Evolutionary conservation across 2,113 vertebrate species (phyloP).

Genomic region (Oreochromis aureus): DNA sequence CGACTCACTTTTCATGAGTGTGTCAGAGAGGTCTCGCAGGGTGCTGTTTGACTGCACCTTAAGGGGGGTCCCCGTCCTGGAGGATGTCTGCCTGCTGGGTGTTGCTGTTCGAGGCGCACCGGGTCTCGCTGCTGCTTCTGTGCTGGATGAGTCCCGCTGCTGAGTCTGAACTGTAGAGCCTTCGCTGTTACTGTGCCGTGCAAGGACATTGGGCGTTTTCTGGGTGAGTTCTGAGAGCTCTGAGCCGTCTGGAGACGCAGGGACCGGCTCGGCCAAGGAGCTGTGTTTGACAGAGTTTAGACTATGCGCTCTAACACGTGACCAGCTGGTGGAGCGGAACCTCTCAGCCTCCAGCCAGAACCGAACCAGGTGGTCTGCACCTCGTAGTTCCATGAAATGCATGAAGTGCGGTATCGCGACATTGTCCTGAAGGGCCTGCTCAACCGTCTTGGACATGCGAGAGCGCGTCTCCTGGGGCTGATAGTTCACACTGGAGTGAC

Average conservation of each 20-base stretch:
- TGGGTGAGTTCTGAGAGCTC: background rate
- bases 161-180: constrained; percentile 22
- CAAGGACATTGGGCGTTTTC: background rate
- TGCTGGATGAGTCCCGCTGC: constrained; percentile 58
- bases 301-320: constrained; percentile 89
- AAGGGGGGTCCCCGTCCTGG: constrained; percentile 75
- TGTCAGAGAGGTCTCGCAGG: constrained; percentile 84
- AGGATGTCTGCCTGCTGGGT: constrained; percentile 68
- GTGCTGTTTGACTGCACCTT: constrained; percentile 77
- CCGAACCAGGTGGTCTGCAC: constrained; percentile 88
- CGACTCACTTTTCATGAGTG: constrained; percentile 95
- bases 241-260: constrained; percentile 1
- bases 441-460: constrained; percentile 93
- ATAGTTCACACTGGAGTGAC: constrained; percentile 94
- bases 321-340: constrained; percentile 93
- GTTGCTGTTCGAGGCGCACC: constrained; percentile 52
- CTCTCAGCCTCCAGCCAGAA: constrained; percentile 96
- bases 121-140: constrained; percentile 35
- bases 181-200: constrained; percentile 23
- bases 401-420: constrained; percentile 90
- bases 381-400: constrained; percentile 86
- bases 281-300: constrained; percentile 97
- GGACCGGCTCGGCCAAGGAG: constrained; percentile 85
- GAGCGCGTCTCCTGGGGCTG: constrained; percentile 90
- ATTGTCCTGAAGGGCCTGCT: constrained; percentile 85